Evolutionary conservation across 2,888 invertebrate species (phyloP), one percentile per base, ranked within the genome.

Genomic region (Osmoderma eremita): DNA sequence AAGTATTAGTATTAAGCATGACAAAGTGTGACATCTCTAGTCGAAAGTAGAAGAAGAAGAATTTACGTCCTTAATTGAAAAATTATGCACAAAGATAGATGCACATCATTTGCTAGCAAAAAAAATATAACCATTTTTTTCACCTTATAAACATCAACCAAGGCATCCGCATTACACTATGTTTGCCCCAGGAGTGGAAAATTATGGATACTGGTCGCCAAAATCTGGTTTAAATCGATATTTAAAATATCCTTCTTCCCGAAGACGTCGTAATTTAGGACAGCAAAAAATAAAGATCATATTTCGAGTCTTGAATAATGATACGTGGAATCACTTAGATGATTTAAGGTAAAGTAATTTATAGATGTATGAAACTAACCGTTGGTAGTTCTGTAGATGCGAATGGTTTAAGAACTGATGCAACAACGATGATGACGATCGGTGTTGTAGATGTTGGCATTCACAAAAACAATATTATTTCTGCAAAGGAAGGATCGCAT

Each of bases 151-250:
- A 36, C 10, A 6, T 36, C 10, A 36, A 36, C 36, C 5, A 6
- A 36, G 10, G 5, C 5, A 36, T 36, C 36, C 36, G 10, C 10
- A 36, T 6, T 17, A 13, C 15, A 15, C n/a, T n/a, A 17, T 6
- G 3, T 1, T 8, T 49, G 36, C 65, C 67, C 12, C n/a, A 70
- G 70, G 53, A 38, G 68, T 68, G 70, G 70, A 70, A 53, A 62
- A 67, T 20, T 67, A 65, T 24, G 70, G 70, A 0, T 13, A 15
- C 13, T 70, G 70, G 70, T 65, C 54, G 10, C 17, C 18, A 8
- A 49, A 61, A 1, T 4, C 13, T 17, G 65, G 68, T 12, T 30
- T 68, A 30, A 53, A 30, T 5, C 20, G 48, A 22, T 30, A 50
- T 41, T 45, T 66, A 8, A 61, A 38, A 3, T 61, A 56, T 0